phyloP scores from a whole-genome alignment of 53 echinoderm and acorn worm species.

The Antedon mediterranea region DNA sequence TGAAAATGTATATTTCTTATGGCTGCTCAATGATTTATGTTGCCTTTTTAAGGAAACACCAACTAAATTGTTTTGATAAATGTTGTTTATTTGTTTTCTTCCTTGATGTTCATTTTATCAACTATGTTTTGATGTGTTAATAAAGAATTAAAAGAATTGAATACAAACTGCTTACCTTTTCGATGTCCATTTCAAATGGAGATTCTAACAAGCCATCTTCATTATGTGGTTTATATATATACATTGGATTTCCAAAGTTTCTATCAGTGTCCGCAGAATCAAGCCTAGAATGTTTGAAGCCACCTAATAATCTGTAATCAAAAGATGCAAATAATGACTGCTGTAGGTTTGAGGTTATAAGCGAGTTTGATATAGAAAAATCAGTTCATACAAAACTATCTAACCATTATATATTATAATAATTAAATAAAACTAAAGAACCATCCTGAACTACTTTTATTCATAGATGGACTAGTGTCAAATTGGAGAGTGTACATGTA shows the following conservation, averaged over 20 bases:
- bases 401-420: too few relatives aligned
- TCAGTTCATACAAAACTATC: neutral
- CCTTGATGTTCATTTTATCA: too few relatives aligned
- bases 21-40: too few relatives aligned
- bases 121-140: too few relatives aligned
- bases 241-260: conserved; percentile 86
- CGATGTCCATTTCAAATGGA: conserved; percentile 30
- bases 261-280: conserved; percentile 51
- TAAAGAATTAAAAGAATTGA: too few relatives aligned
- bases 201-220: conserved; percentile 38
- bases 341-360: neutral
- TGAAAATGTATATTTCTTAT: too few relatives aligned
- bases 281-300: conserved; percentile 74
- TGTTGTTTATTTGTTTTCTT: too few relatives aligned
- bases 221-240: conserved; percentile 44
- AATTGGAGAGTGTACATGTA: conserved; percentile 14
- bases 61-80: too few relatives aligned
- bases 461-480: too few relatives aligned
- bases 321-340: neutral
- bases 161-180: conserved; percentile 55
- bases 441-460: too few relatives aligned
- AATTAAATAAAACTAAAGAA: conserved; percentile 12
- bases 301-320: neutral
- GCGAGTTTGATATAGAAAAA: neutral
- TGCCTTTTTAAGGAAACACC: too few relatives aligned